Evolutionary conservation across 2,797 vertebrate species (phyloP).

Genomic region (Pseudochromis fuscus): DNA sequence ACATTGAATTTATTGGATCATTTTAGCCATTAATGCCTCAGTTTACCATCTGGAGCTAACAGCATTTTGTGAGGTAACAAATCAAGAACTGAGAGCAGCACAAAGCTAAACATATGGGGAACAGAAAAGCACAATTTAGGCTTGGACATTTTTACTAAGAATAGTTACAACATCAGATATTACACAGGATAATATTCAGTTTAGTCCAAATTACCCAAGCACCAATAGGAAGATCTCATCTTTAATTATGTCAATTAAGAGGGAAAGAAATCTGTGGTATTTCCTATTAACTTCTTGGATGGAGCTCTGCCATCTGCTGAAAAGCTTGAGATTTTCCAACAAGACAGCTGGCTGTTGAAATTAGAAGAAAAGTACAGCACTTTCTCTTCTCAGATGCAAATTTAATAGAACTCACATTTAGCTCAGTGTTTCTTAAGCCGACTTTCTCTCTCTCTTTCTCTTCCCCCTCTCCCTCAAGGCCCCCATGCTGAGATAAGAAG

Average conservation of each 20-base stretch:
- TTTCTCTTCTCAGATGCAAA: constrained; percentile 58
- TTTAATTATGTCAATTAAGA: constrained; percentile 11
- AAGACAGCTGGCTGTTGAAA: constrained; percentile 30
- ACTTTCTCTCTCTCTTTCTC: neutral
- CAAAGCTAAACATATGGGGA: neutral
- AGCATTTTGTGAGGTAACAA: neutral
- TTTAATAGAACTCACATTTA: constrained; percentile 57
- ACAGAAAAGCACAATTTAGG: constrained; percentile 13
- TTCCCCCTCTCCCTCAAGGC: neutral
- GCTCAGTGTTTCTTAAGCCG: constrained; percentile 44
- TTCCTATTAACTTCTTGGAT: constrained; percentile 33
- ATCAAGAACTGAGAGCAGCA: constrained; percentile 10
- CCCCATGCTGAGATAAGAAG: constrained; percentile 55
- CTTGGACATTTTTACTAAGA: neutral
- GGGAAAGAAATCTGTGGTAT: neutral
- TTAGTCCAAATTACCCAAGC: neutral
- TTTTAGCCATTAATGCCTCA: neutral
- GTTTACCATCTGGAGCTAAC: neutral
- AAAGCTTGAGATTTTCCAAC: constrained; percentile 19
- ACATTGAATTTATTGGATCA: neutral
- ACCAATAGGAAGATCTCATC: neutral
- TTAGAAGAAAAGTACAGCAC: constrained; percentile 14
- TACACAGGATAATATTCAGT: neutral
- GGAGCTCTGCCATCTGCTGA: constrained; percentile 30
- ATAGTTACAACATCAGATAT: neutral